phyloP scores from a whole-genome alignment of 2,888 invertebrate species.

The Neocrepidodera transversa region DNA sequence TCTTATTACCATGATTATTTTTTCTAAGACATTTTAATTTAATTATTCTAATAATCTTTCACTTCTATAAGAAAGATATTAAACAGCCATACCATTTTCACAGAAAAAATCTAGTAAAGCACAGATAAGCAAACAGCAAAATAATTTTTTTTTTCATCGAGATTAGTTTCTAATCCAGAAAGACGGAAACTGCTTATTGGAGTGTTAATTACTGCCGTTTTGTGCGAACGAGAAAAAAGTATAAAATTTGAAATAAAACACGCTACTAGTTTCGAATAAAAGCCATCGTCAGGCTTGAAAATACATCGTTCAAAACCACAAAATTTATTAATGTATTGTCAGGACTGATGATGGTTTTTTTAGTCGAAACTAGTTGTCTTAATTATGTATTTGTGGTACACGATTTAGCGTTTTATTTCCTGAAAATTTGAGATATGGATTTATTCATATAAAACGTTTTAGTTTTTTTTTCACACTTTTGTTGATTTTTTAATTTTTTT shows the following conservation, averaged over 20 bases:
- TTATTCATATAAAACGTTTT: too few species aligned
- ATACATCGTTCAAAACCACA: too few species aligned
- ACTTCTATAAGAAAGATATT: slow-evolving; percentile 9
- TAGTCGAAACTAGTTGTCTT: too few species aligned
- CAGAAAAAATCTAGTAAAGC: slow-evolving; percentile 26
- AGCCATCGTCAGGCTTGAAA: too few species aligned
- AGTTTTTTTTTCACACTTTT: too few species aligned
- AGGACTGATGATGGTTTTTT: too few species aligned
- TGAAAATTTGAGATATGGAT: too few species aligned
- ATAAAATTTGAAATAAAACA: not conserved
- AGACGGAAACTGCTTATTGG: slow-evolving; percentile 6
- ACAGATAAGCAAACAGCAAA: slow-evolving; percentile 20
- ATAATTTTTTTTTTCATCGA: slow-evolving; percentile 10
- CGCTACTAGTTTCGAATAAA: too few species aligned
- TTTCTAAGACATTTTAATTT: slow-evolving; percentile 1
- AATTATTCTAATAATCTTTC: slow-evolving; percentile 16
- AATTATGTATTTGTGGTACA: too few species aligned
- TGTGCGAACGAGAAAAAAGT: not conserved
- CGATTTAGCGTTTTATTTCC: too few species aligned
- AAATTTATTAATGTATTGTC: too few species aligned
- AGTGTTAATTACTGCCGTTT: not conserved
- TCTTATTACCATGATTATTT: not conserved
- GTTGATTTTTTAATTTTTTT: too few species aligned
- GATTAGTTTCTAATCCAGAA: slow-evolving; percentile 16
- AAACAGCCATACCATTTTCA: slow-evolving; percentile 12